Base-by-base conservation (phyloP, 2,113 vertebrate genomes). In the Anguilla japonica region DNA sequence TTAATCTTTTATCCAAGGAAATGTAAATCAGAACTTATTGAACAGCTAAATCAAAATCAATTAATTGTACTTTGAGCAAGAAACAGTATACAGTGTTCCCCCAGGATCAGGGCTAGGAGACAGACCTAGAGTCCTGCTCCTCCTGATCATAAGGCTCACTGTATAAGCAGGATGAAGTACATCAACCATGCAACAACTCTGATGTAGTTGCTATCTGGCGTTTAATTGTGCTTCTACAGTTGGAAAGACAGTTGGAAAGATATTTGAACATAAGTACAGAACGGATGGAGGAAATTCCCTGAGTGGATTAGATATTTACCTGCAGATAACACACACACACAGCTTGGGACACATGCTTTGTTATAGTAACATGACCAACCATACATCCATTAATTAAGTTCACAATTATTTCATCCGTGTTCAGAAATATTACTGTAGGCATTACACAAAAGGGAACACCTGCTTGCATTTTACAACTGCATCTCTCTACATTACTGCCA, bases 241-340 rank as follows among this genome's bases (percentile, higher is more conserved):
- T 34, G 34, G 34, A 34, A 34, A 71, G 57, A 87, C 60, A 60
- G 15, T 87, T 80, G 87, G 86, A 90, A 5, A 86, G 9, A 22
- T n/a, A 63, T 67, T 41, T 85, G 39, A 86, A 63, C 84, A 75
- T 71, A 91, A n/a, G 71, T 16, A 86, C 81, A 39, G 82, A 82
- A 88, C 83, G 79, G 43, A 79, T 85, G 39, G 79, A 60, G 83
- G 46, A 60, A n/a, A 78, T 89, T 94, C 91, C 93, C 93, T 94
- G 92, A 94, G 92, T 89, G 87, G 84, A 90, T 88, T 84, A 63
- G 71, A 86, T 87, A 75, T 67, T 78, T 79, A 63, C 85, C 88
- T 81, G 82, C 81, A 75, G 71, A 50, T 16, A 83, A 83, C 57
- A n/a, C n/a, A 79, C 29, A 67, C 60, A 26, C 60, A 84, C 11